Base-by-base conservation (phyloP, 2,888 invertebrate species). In the Leptopilina drosophilae region DNA sequence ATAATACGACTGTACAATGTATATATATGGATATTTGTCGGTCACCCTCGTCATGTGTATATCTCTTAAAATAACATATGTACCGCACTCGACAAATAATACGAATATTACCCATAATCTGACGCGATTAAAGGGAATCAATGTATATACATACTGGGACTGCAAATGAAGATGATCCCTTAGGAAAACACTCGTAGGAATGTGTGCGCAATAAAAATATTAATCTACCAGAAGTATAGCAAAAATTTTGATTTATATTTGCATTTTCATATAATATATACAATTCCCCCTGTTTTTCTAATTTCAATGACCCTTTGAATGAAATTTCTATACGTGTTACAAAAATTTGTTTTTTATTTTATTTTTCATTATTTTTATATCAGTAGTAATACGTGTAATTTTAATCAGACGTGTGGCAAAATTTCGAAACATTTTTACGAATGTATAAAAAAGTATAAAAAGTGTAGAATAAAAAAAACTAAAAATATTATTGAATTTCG, bases 161-260 rank as follows among this genome's bases (percentile, higher is more conserved):
- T 20, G 56, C 40, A 56, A 56, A 73, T 56, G 53, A 9, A 53
- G 33, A 56, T 56, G 5, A 73, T 53, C 56, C 53, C 56, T 56
- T 56, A 26, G n/a, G 8, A 8, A 56, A 73, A 73, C 73, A 73
- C 73, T 73, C 7, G 56, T n/a, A 33, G 56, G 56, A 53, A 53
- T 73, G 56, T 56, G 73, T 73, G 73, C 56, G n/a, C 73, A 53
- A 73, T 73, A 56, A 73, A 73, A 56, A 73, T 56, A 69, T 69
- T 53, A 69, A 69, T 69, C 53, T n/a, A 53, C 15, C n/a, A 15
- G 49, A 49, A 53, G 5, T 42, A n/a, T n/a, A 42, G 42, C 42
- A 42, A 42, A 42, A 42, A 14, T 26, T 33, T 69, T 69, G 15
- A n/a, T n/a, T 59, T n/a, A n/a, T n/a, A n/a, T 11, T 4, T 49